These are phyloP conservation scores for Sterrhoptilus dennistouni DNA, from an alignment of 2,113 vertebrate genomes.

Conservation along the genomic window DNA sequence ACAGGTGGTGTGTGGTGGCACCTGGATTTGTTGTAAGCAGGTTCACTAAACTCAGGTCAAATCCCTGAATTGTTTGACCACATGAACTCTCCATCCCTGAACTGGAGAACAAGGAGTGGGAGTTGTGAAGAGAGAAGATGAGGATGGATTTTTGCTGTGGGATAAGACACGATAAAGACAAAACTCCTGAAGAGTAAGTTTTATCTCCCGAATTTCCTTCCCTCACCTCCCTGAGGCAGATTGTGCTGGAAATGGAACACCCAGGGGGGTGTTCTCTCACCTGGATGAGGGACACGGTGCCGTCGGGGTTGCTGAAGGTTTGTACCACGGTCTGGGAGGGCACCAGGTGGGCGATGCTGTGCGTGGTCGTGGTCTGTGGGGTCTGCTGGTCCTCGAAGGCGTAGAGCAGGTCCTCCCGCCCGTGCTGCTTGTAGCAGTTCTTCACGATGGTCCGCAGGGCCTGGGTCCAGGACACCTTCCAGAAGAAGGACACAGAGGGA, in stretches of 20 bases:
- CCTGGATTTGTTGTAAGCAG: rapidly evolving
- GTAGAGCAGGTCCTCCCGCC: conserved; percentile 93
- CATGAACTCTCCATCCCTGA: not conserved
- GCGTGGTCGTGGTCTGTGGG: conserved; percentile 83
- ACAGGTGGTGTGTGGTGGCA: rapidly evolving
- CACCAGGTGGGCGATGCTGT: conserved; percentile 94
- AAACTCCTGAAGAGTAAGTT: not conserved
- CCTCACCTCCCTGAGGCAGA: rapidly evolving
- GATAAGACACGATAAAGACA: rapidly evolving
- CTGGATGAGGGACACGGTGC: conserved; percentile 98
- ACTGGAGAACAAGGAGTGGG: not conserved
- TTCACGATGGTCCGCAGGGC: conserved; percentile 95
- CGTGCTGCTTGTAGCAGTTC: conserved; percentile 99
- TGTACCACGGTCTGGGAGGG: conserved; percentile 97
- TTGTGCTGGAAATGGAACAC: rapidly evolving
- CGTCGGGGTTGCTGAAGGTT: conserved; percentile 96
- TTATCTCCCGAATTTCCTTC: not conserved
- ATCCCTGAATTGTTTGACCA: not conserved
- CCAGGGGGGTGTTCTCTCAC: conserved; percentile 50
- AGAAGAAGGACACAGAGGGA: not conserved
- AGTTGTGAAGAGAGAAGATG: not conserved
- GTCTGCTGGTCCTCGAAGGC: conserved; percentile 95
- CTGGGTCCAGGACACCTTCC: conserved; percentile 97
- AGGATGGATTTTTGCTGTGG: not conserved
- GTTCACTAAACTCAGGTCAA: not conserved